These are phyloP conservation scores for Pseudachorutes palmiensis DNA, from an alignment of 1,140 invertebrate species.

Conservation along the genomic window DNA sequence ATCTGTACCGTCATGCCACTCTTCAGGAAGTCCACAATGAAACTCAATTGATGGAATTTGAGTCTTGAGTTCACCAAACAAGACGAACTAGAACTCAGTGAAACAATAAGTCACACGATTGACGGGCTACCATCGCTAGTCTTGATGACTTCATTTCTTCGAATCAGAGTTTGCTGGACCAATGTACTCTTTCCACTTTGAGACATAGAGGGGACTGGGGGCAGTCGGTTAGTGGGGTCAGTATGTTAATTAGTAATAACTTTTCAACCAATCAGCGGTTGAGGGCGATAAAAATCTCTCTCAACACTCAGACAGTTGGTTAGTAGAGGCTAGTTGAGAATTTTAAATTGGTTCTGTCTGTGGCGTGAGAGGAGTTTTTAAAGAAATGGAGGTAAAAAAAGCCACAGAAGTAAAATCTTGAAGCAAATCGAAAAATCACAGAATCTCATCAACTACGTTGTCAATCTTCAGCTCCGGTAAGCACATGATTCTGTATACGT, in stretches of 20 bases:
- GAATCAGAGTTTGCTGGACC: background rate
- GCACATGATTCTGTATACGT: background rate
- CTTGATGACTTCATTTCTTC: background rate
- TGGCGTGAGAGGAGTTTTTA: background rate
- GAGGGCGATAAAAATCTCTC: background rate
- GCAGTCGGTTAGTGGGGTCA: background rate
- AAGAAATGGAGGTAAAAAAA: background rate
- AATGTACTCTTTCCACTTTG: background rate
- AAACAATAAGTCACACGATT: background rate
- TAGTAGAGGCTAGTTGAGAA: background rate
- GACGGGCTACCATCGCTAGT: background rate
- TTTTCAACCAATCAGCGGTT: background rate
- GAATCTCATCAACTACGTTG: conserved; percentile 12
- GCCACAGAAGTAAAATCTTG: background rate
- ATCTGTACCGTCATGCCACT: background rate
- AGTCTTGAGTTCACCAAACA: background rate
- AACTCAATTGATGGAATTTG: background rate
- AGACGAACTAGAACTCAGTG: background rate
- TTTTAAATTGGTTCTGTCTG: background rate
- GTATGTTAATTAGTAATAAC: background rate
- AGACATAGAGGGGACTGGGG: background rate
- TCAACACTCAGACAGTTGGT: background rate
- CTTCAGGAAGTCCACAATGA: background rate
- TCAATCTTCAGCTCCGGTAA: conserved; percentile 7
- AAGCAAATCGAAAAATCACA: background rate